Base-by-base conservation (phyloP, 2,113 vertebrate species). In the Hystrix brachyura region DNA sequence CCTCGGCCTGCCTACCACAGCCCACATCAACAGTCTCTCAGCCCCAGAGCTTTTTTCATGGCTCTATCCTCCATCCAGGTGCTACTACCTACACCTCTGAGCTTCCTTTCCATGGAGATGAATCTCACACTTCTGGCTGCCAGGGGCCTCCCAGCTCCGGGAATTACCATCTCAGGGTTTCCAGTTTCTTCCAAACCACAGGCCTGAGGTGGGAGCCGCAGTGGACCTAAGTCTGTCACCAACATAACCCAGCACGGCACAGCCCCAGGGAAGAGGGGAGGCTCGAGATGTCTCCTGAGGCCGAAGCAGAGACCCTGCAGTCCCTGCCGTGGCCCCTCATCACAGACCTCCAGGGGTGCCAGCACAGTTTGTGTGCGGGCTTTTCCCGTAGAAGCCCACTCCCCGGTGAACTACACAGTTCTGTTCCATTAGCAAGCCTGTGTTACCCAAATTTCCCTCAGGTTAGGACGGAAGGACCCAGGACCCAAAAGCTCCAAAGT, bases 1-100 rank as follows among this genome's bases (percentile, higher is more conserved):
- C 78, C 90, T 94, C n/a, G 55, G 67, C 91, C 93, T 94, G 93
- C 87, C 84, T 69, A 38, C 82, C 84, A 62, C 96, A 84, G 96
- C 90, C 90, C 81, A 79, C 94, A 89, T 90, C 71, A 72, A 65
- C 51, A 86, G 84, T 91, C 69, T 90, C 90, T 85, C 29, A 65
- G 71, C 60, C 92, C 86, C 87, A 88, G 91, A 95, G 95, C 86
- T 80, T 87, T 87, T 81, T 94, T 84, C 90, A 72, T 57, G 85
- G 27, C 78, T 69, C 62, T 43, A 46, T 65, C 48, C 81, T 65
- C 72, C 7, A 59, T 3, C 91, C 92, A 92, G 60, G 60, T 29
- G 8, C 81, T 62, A 17, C 53, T 23, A 25, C 19, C 4, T 2
- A 51, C 0, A 3, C 71, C 84, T 78, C 64, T 48, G 38, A 53